phyloP scores from a whole-genome alignment of 2,797 vertebrate species.

The Ctenochaetus hawaiiensis region DNA sequence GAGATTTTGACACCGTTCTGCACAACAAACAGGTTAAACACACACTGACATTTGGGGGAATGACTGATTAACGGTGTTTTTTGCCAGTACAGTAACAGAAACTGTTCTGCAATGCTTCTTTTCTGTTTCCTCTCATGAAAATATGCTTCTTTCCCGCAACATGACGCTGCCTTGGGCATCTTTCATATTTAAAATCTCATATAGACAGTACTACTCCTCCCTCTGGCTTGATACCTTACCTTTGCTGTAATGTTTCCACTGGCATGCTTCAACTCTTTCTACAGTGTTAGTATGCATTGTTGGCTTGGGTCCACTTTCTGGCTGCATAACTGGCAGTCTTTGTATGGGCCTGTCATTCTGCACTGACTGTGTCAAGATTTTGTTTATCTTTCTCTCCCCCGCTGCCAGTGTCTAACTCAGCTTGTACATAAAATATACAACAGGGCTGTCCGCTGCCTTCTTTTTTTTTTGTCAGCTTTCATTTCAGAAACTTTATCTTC shows the following conservation, averaged over 20 bases:
- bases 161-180: slow-evolving; percentile 22
- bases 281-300: slow-evolving; percentile 27
- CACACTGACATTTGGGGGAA: background rate
- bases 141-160: slow-evolving; percentile 33
- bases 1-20: slow-evolving; percentile 24
- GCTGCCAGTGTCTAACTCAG: slow-evolving; percentile 27
- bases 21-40: slow-evolving; percentile 12
- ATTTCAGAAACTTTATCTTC: background rate
- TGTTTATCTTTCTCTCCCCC: slow-evolving; percentile 35
- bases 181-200: slow-evolving; percentile 25
- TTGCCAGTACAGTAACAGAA: slow-evolving; percentile 2
- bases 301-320: slow-evolving; percentile 34
- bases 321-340: slow-evolving; percentile 18
- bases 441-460: slow-evolving; percentile 5
- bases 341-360: slow-evolving; percentile 11
- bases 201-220: slow-evolving; percentile 8
- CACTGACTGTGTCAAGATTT: slow-evolving; percentile 17
- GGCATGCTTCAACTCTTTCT: slow-evolving; percentile 28
- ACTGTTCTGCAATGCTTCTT: slow-evolving; percentile 8
- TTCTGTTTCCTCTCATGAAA: slow-evolving; percentile 5
- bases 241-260: slow-evolving; percentile 40
- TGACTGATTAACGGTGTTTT: slow-evolving; percentile 23
- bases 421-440: slow-evolving; percentile 18
- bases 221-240: slow-evolving; percentile 30
- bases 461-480: slow-evolving; percentile 29